Conservation (phyloP, 1,140 invertebrate genomes). For the Euglossa dilemma region DNA sequence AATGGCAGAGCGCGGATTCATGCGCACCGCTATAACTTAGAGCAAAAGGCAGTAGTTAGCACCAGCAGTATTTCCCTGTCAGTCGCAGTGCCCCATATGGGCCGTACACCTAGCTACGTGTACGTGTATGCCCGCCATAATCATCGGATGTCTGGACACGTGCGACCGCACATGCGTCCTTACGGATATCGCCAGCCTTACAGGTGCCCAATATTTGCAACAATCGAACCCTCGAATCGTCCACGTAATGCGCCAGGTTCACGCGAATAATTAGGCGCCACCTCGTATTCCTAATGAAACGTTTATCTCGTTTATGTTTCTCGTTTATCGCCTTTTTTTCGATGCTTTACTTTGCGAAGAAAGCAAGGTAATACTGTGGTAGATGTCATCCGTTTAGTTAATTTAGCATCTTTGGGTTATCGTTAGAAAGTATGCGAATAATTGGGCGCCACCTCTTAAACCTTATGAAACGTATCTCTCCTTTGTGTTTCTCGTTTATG, state of each 20-base stretch:
- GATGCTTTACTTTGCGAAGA: no score
- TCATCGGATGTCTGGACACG: conserved; percentile 32
- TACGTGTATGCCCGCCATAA: conserved; percentile 40
- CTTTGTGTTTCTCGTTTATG: no score
- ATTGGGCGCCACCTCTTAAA: no score
- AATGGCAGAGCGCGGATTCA: conserved; percentile 39
- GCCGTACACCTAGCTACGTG: conserved; percentile 32
- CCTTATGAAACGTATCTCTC: no score
- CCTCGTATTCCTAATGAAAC: no score
- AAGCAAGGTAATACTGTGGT: no score
- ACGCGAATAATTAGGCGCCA: not conserved
- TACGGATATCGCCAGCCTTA: not conserved
- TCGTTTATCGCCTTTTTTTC: no score
- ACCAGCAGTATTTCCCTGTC: conserved; percentile 66
- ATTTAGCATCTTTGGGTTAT: no score
- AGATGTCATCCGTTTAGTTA: no score
- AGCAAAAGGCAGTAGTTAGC: conserved; percentile 67
- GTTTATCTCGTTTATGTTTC: no score
- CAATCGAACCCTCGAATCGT: not conserved
- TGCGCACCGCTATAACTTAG: conserved; percentile 59
- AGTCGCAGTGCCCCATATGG: conserved; percentile 59
- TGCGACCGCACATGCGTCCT: conserved; percentile 43
- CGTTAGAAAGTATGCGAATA: no score
- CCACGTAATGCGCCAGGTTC: not conserved
- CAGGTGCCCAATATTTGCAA: conserved; percentile 32